Conservation (phyloP, 2,113 vertebrate genomes). For the Istiophorus platypterus region DNA sequence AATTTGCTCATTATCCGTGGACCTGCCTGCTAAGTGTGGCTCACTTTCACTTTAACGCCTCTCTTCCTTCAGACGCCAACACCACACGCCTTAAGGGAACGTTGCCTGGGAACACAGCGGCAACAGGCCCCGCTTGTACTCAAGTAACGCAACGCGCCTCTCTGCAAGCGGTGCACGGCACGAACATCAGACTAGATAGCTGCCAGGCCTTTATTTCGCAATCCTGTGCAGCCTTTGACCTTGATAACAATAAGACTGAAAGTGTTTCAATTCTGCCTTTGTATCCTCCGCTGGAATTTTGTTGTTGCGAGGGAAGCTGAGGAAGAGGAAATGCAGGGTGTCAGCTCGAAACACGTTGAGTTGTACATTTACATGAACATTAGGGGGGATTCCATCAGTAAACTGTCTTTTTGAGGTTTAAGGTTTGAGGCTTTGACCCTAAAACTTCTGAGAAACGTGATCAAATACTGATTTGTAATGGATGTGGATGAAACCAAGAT, state of each 20-base stretch:
- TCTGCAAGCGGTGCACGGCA: background rate
- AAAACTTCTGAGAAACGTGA: background rate
- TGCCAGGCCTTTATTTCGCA: background rate
- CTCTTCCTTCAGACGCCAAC: background rate
- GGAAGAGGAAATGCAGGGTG: background rate
- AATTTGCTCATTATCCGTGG: background rate
- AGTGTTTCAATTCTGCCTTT: background rate
- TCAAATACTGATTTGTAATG: no score
- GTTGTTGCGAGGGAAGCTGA: background rate
- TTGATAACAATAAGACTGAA: background rate
- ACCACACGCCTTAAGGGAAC: conserved; percentile 7
- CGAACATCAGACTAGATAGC: background rate
- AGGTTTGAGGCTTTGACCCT: background rate
- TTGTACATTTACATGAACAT: no score
- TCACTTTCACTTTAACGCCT: background rate
- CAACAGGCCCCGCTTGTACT: conserved; percentile 25
- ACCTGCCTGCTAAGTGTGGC: background rate
- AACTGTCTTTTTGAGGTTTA: background rate
- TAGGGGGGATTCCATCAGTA: background rate
- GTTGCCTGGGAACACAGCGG: conserved; percentile 38
- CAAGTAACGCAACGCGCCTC: conserved; percentile 14
- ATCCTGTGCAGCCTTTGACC: background rate
- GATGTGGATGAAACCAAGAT: no score
- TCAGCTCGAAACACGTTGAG: background rate
- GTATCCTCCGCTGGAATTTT: background rate